Base-by-base conservation (phyloP, 2,797 vertebrate genomes). In the Jordanella pulchra region DNA sequence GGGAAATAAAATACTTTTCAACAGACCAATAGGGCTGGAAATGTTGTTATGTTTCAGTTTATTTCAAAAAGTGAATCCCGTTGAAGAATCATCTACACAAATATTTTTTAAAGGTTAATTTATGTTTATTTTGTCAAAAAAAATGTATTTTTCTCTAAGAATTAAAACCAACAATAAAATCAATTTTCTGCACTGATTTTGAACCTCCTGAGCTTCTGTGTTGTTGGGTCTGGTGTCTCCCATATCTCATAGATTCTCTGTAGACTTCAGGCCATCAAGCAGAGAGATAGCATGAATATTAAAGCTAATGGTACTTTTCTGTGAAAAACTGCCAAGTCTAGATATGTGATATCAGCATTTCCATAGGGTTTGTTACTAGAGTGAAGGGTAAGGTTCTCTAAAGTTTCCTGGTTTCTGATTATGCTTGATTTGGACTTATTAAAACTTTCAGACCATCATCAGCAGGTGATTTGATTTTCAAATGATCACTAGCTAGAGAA, bases 11-110 rank as follows among this genome's bases (percentile, higher is more conserved):
- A 11, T 4, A 10, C 18, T 30, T 72, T 64, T 51, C 51, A 65
- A 76, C 44, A 76, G 44, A 51, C 1, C 11, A 39, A 58, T 73
- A 27, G 42, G 54, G 10, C 30, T 64, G n/a, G 27, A 17, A 65
- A 5, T 61, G 18, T 65, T 60, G 17, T 44, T 35, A 32, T 12
- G 1, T 58, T 55, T 55, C 56, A 21, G 28, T 58, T 58, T 3
- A 58, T 18, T 58, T 32, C 3, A 58, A 35, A 58, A 27, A 55
- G 17, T 1, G 0, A 18, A 35, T 60, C 18, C 11, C 28, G 11
- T 32, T 10, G 9, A 10, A 53, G 23, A 53, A n/a, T n/a, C 1
- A 53, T 50, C 21, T 50, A 39, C 18, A 21, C 5, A 23, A 7
- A 7, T 15, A 4, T 18, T 21, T 21, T 47, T 23, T 50, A 50